phyloP scores from a whole-genome alignment of 2,113 vertebrate genomes.

The Pelusios castaneus region DNA sequence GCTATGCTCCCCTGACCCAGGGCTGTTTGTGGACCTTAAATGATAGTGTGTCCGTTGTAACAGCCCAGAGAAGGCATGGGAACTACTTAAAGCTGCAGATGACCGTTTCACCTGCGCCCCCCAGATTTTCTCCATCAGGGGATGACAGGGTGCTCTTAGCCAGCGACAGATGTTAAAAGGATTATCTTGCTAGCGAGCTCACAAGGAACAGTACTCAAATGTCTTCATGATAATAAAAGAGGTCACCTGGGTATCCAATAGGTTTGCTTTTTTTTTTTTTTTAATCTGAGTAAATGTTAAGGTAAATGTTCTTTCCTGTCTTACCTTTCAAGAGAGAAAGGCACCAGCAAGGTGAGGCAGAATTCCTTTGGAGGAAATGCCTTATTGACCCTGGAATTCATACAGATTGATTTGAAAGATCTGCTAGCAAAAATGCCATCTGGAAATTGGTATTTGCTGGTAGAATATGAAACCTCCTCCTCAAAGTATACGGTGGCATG shows the following conservation, averaged over 20 bases:
- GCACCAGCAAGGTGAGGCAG: background rate
- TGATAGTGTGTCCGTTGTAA: too few species aligned
- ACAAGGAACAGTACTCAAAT: background rate
- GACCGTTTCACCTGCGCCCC: too few species aligned
- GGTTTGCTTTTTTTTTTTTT: background rate
- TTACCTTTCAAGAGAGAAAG: background rate
- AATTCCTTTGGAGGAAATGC: background rate
- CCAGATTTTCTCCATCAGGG: too few species aligned
- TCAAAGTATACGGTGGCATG: background rate
- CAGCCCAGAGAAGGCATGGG: too few species aligned
- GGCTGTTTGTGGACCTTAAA: too few species aligned
- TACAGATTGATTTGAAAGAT: background rate
- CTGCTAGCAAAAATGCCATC: background rate
- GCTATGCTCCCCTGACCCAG: too few species aligned
- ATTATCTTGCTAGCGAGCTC: background rate
- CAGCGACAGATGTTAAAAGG: background rate
- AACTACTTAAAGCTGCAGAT: too few species aligned
- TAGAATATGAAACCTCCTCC: background rate
- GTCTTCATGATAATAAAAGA: background rate
- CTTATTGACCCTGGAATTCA: background rate
- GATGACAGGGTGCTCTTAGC: too few species aligned
- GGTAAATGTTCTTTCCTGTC: background rate
- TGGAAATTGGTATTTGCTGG: background rate
- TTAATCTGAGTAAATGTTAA: background rate
- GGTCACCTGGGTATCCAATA: background rate